phyloP scores from a whole-genome alignment of 2,888 invertebrate species.

The Athalia circularis region DNA sequence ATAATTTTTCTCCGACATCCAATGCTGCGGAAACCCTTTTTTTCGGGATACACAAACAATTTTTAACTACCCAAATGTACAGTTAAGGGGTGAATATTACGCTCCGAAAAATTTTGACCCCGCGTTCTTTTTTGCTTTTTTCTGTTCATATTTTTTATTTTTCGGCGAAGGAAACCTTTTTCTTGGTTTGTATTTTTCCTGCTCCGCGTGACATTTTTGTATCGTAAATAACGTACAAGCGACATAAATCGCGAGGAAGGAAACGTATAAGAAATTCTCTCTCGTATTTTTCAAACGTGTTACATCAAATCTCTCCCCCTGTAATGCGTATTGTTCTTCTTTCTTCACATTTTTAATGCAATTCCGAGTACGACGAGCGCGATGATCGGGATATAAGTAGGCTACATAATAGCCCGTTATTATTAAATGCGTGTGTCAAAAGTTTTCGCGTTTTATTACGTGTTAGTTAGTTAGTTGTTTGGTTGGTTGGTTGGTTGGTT shows the following conservation, averaged over 20 bases:
- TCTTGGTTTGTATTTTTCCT: background rate
- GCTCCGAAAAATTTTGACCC: background rate
- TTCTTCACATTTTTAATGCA: background rate
- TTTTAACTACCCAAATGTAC: background rate
- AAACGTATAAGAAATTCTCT: background rate
- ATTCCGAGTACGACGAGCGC: background rate
- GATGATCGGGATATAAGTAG: background rate
- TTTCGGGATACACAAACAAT: background rate
- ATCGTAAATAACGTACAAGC: no score
- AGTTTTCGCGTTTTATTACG: no score
- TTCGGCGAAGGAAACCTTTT: background rate
- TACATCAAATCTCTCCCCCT: no score
- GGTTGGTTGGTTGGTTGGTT: no score
- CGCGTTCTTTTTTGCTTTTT: no score
- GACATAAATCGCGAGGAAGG: no score
- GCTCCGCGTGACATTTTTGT: no score
- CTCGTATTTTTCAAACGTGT: background rate
- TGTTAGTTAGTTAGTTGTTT: no score
- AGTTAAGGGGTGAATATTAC: conserved; percentile 20
- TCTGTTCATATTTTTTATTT: background rate
- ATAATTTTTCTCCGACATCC: background rate
- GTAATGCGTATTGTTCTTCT: no score
- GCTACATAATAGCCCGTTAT: background rate
- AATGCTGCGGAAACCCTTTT: background rate
- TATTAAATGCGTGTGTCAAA: no score